Base-by-base conservation (phyloP, 2,797 vertebrate genomes). In the Anguilla anguilla region DNA sequence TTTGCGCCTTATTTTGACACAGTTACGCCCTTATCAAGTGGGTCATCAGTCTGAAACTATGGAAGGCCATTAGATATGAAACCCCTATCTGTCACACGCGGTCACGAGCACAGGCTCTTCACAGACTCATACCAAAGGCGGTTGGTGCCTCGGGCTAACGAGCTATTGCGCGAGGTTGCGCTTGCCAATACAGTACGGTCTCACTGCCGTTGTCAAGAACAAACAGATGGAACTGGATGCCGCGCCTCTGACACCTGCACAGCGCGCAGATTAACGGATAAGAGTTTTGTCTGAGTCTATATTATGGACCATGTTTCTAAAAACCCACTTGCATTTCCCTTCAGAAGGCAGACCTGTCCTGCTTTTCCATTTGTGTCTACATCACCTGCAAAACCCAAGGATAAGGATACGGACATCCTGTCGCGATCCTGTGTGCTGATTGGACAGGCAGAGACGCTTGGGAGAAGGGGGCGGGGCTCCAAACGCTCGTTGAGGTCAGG, bases 11-110 rank as follows among this genome's bases (percentile, higher is more conserved):
- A 85, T 86, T 89, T 84, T 90, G 59, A 3, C 77, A 55, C 13
- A 17, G 57, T 90, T 88, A 92, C 59, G 83, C 91, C 90, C 90
- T 91, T 87, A 88, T 89, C 89, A 89, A 84, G 89, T 35, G 51
- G 87, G 85, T 89, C 90, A 93, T 4, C n/a, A 49, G 79, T 88
- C 67, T 90, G 79, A n/a, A 91, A 86, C 51, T 2, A 7, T 59
- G 6, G 55, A 43, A 43, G 55, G 11, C 55, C 55, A 19, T 59
- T 59, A 13, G 55, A 59, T 59, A 43, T 43, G 39, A 43, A 43
- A 43, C 49, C 86, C 55, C 85, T 86, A 91, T 92, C 91, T 90
- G 89, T 89, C 86, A 89, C 89, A 84, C 87, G 51, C 72, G 72
- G 87, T n/a, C 64, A 77, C 59, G 74, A 72, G 82, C 84, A 59